A percentile compares a stretch with the other conserved stretches of the same genome.
Conservation (phyloP, 2,797 vertebrate genomes). For the Xiphorhynchus erythropygius region DNA sequence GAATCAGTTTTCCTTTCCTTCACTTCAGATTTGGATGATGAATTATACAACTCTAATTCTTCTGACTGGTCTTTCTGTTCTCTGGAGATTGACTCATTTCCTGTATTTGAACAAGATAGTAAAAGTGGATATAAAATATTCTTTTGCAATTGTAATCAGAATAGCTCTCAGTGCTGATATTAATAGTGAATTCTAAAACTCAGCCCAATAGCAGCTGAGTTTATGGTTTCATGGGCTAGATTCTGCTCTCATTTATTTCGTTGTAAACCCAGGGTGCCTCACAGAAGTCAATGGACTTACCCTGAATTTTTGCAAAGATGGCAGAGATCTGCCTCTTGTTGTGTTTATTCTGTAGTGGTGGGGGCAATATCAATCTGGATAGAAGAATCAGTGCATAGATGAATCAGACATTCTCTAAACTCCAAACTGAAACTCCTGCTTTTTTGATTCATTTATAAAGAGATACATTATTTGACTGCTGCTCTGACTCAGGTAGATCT, state of each 20-base stretch:
- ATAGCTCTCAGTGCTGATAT: conserved; percentile 62
- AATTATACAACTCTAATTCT: conserved; percentile 58
- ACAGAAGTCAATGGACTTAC: background rate
- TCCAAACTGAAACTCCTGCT: background rate
- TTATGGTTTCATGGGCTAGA: conserved; percentile 38
- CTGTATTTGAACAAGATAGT: conserved; percentile 79
- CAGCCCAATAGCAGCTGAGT: conserved; percentile 51
- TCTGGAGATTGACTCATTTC: conserved; percentile 73
- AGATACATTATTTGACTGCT: background rate
- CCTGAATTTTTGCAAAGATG: conserved; percentile 8
- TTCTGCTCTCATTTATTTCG: conserved; percentile 36
- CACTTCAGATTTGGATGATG: conserved; percentile 35
- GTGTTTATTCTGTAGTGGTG: background rate
- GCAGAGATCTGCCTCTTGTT: background rate
- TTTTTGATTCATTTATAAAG: background rate
- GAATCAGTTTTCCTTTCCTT: conserved; percentile 35
- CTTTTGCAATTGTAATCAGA: conserved; percentile 69
- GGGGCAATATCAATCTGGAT: background rate
- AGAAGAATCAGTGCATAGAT: background rate
- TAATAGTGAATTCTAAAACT: conserved; percentile 65
- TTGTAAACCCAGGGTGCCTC: conserved; percentile 11
- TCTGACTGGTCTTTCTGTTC: conserved; percentile 68
- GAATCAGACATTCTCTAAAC: background rate
- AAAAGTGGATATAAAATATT: conserved; percentile 67
- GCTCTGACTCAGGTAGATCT: background rate